Conservation (phyloP, 2,113 vertebrate genomes). For the Chionodraco myersi region DNA sequence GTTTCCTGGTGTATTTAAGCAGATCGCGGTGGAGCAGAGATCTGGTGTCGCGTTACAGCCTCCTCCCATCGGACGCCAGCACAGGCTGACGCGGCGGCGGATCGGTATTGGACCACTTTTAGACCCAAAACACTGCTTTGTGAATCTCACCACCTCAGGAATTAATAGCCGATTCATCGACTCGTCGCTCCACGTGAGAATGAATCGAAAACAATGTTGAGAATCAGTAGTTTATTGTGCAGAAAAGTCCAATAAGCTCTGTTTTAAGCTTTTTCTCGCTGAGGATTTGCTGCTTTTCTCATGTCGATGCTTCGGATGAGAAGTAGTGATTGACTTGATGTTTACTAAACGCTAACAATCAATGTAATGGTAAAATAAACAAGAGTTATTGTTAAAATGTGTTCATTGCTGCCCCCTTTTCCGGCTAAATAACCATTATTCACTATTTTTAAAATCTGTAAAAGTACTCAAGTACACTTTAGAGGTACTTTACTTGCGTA, state of each 20-base stretch:
- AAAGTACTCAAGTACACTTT: too few relatives aligned
- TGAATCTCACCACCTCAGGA: neutral
- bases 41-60: conserved; percentile 75
- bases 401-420: too few relatives aligned
- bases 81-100: neutral
- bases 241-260: rapidly evolving
- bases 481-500: too few relatives aligned
- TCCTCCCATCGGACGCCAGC: conserved; percentile 52
- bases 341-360: neutral
- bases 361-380: neutral
- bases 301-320: too few relatives aligned
- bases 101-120: neutral
- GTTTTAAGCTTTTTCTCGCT: neutral
- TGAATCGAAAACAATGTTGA: rapidly evolving
- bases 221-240: rapidly evolving
- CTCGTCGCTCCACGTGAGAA: rapidly evolving
- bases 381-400: too few relatives aligned
- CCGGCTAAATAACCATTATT: neutral
- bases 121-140: neutral
- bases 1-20: neutral
- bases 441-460: too few relatives aligned
- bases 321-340: neutral
- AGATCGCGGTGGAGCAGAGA: conserved; percentile 20
- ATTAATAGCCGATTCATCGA: neutral
- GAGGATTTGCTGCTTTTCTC: neutral